Conservation (phyloP, 1,140 invertebrate species). For the Drosophila saltans region DNA sequence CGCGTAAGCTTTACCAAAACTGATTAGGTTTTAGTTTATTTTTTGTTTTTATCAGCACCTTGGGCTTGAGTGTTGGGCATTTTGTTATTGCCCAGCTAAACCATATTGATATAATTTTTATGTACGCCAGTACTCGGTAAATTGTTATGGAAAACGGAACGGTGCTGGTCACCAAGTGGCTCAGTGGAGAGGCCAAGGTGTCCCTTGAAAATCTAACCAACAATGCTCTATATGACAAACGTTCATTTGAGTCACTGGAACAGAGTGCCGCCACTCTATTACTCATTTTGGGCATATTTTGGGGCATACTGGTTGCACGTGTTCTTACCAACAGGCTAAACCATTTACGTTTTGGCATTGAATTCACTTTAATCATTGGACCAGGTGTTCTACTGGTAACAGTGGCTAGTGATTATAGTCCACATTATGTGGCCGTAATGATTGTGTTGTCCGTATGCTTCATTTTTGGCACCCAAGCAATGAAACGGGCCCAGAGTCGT, state of each 20-base stretch:
- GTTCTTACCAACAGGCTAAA: constrained; percentile 30
- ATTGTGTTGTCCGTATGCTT: constrained; percentile 18
- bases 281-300: constrained; percentile 56
- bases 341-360: constrained; percentile 34
- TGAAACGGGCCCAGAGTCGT: constrained; percentile 36
- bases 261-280: constrained; percentile 40
- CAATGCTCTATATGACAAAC: constrained; percentile 36
- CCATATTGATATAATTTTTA: no score
- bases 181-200: background rate
- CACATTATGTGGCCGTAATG: constrained; percentile 35
- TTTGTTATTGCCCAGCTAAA: background rate
- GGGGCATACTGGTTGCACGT: constrained; percentile 52
- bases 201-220: background rate
- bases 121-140: constrained; percentile 3
- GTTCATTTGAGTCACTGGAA: constrained; percentile 25
- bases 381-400: constrained; percentile 66
- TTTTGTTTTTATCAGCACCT: constrained; percentile 30
- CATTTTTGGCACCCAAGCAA: constrained; percentile 11
- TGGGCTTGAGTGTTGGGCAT: background rate
- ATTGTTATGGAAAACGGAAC: constrained; percentile 36
- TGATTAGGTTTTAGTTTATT: constrained; percentile 31
- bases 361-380: constrained; percentile 54
- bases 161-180: background rate
- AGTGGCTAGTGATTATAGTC: constrained; percentile 38
- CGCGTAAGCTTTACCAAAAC: background rate